Percentiles rank a stretch among this genome's conserved stretches.
Evolutionary conservation across 2,888 invertebrate species (phyloP).

Genomic region (Trichogramma evanescens): DNA sequence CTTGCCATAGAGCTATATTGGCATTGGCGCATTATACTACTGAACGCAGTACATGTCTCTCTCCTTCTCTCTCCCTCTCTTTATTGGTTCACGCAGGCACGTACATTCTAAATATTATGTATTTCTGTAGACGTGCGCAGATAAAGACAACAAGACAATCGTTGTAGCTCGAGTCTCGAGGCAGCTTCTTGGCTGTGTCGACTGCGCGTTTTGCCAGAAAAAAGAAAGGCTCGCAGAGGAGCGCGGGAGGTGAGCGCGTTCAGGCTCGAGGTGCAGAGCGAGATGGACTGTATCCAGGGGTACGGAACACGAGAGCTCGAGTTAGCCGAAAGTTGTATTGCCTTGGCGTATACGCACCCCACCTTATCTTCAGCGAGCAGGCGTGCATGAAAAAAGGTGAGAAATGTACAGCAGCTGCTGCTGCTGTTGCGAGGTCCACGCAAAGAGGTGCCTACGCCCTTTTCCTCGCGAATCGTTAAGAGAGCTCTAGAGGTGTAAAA

Average conservation of each 20-base stretch:
- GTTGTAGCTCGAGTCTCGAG: too few species aligned
- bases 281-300: slow-evolving; percentile 12
- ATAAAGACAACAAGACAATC: too few species aligned
- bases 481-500: slow-evolving; percentile 31
- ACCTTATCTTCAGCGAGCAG: slow-evolving; percentile 1
- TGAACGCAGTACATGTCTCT: slow-evolving; percentile 16
- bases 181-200: neutral
- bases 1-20: slow-evolving; percentile 20
- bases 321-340: slow-evolving; percentile 3
- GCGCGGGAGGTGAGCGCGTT: slow-evolving; percentile 16
- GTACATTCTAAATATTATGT: too few species aligned
- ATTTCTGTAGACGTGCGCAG: too few species aligned
- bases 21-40: slow-evolving; percentile 22
- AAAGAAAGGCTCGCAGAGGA: slow-evolving; percentile 7
- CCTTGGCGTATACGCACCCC: neutral
- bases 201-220: slow-evolving; percentile 4
- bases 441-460: too few species aligned
- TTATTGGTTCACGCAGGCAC: too few species aligned
- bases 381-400: slow-evolving; percentile 13
- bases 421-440: too few species aligned
- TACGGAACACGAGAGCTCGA: slow-evolving; percentile 3
- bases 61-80: too few species aligned
- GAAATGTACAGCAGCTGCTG: neutral
- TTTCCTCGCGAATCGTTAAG: slow-evolving; percentile 31
- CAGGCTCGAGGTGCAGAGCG: slow-evolving; percentile 10